phyloP scores from a whole-genome alignment of 2,797 vertebrate species.

The Selene dorsalis region DNA sequence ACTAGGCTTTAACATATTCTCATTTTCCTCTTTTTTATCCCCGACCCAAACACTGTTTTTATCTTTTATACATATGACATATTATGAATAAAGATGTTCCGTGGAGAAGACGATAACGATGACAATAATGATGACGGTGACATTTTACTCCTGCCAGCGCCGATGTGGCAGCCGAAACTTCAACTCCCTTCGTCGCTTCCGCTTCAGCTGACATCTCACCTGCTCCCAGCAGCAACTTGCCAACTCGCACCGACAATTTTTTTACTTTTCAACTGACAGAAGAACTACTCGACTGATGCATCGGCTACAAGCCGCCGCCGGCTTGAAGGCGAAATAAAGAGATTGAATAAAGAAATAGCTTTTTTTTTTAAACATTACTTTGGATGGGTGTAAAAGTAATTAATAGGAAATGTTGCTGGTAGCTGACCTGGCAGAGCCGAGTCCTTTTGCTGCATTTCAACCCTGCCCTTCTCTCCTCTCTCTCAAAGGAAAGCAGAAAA shows the following conservation, averaged over 20 bases:
- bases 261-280: not conserved
- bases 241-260: not conserved
- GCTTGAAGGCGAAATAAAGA: not conserved
- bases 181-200: not conserved
- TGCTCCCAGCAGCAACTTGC: not conserved
- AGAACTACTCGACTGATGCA: not conserved
- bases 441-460: no score
- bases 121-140: not conserved
- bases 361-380: not conserved
- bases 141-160: not conserved
- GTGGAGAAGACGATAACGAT: not conserved
- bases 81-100: not conserved
- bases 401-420: not conserved
- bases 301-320: not conserved
- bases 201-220: not conserved
- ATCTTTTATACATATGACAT: not conserved
- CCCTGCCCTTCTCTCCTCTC: not conserved
- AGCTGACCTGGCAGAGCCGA: no score
- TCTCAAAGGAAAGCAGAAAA: no score
- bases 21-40: not conserved
- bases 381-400: not conserved
- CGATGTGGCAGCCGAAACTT: not conserved
- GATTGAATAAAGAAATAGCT: not conserved
- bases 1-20: no score
- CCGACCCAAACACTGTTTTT: no score